Base-by-base conservation (phyloP, 2,797 vertebrate genomes). In the Lophotriccus pileatus region DNA sequence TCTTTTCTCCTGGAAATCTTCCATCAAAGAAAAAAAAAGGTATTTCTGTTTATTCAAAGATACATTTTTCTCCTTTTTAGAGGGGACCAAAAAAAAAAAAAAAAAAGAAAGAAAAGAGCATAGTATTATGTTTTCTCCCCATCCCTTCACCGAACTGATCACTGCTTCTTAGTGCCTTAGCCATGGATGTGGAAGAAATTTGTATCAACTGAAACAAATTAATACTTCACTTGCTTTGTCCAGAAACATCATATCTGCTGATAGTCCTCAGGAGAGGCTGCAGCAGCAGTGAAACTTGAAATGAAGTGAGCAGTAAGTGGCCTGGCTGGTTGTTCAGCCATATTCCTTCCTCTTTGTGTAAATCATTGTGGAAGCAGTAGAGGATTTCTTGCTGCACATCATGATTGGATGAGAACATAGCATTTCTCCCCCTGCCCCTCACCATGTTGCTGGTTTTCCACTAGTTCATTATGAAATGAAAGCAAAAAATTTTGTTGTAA, bases 361-460 rank as follows among this genome's bases (percentile, higher is more conserved):
- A 27, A 23, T 66, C 43, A 12, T 49, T n/a, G 10, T 25, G 37
- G 47, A 66, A 66, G 27, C 59, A 70, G 55, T 52, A 73, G 52
- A 73, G 39, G 15, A 47, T 73, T 69, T 63, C 21, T n/a, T 80
- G 46, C 37, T 49, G 20, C 2, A 1, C 16, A 36, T 77, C 32
- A 17, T 28, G 10, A 68, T 39, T 47, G 47, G 28, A 52, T 53
- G 32, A 58, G 19, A 79, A 52, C 16, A 20, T 10, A 39, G 16
- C 17, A 34, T 77, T 87, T 74, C 27, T 55, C 21, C 6, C 4
- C 5, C 17, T 19, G 1, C 1, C 5, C 8, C 4, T 4, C 0
- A 0, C 22, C 17, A 6, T 27, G 5, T 47, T 91, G 32, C 19
- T 39, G 56, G 53, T 64, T 88, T 69, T 22, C 32, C 36, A 7